phyloP scores from a whole-genome alignment of 2,113 vertebrate species.

The Hippolais icterina region DNA sequence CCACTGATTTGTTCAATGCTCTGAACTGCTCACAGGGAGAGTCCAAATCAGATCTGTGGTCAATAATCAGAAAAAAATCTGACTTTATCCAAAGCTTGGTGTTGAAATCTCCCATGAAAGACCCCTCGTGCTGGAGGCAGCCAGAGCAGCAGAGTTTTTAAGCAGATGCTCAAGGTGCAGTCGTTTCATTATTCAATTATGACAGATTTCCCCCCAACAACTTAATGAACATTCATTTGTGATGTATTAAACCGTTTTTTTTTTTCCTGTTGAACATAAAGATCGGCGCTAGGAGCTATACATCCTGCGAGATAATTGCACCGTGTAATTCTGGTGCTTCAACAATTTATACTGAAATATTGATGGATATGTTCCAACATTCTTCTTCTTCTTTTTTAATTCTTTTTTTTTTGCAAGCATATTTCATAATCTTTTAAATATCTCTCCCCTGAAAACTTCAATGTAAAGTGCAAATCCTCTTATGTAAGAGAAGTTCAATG shows the following conservation, averaged over 20 bases:
- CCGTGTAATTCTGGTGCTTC: constrained; percentile 60
- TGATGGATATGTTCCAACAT: constrained; percentile 40
- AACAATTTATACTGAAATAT: constrained; percentile 49
- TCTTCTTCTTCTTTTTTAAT: background rate
- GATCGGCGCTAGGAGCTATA: constrained; percentile 65
- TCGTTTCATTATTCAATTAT: constrained; percentile 63
- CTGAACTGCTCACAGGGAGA: background rate
- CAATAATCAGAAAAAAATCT: background rate
- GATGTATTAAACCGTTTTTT: constrained; percentile 60
- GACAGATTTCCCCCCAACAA: constrained; percentile 61
- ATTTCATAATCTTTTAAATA: constrained; percentile 52
- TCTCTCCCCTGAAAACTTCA: constrained; percentile 11
- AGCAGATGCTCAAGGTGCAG: constrained; percentile 47
- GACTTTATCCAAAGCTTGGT: background rate
- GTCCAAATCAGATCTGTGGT: background rate
- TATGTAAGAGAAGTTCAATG: constrained; percentile 22
- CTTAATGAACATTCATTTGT: constrained; percentile 74
- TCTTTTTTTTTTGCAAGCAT: background rate
- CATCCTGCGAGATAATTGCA: constrained; percentile 67
- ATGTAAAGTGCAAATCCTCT: constrained; percentile 4
- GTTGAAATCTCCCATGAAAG: background rate
- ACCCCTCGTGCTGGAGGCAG: background rate
- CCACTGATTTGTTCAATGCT: background rate
- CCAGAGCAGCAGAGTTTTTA: background rate
- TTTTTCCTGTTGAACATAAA: constrained; percentile 59